These are phyloP conservation scores for Loxodonta africana DNA, from an alignment of 2,113 vertebrate genomes.

Conservation along the genomic window DNA sequence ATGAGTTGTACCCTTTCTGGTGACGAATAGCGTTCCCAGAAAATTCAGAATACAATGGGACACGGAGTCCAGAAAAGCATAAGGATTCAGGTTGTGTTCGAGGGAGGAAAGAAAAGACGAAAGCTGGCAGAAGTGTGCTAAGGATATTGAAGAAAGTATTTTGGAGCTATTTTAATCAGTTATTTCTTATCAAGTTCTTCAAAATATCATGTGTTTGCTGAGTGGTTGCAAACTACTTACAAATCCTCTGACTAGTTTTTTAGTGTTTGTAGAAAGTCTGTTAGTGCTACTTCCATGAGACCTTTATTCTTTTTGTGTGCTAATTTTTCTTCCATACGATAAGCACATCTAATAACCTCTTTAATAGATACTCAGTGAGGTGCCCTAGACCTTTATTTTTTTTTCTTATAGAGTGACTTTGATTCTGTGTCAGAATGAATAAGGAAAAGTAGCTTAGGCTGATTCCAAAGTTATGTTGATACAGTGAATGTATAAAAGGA, in stretches of 20 bases:
- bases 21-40: not conserved
- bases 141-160: not conserved
- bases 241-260: not conserved
- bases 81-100: not conserved
- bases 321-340: not conserved
- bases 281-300: not conserved
- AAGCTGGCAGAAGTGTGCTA: not conserved
- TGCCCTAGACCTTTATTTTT: not conserved
- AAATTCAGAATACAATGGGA: not conserved
- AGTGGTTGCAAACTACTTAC: constrained; percentile 14
- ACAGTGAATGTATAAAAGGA: not conserved
- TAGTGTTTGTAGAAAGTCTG: not conserved
- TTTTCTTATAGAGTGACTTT: not conserved
- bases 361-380: not conserved
- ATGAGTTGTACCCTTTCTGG: not conserved
- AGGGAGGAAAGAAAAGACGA: not conserved
- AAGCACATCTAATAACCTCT: not conserved
- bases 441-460: constrained; percentile 38
- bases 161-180: not conserved
- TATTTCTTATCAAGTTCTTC: not conserved
- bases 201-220: not conserved
- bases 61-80: constrained; percentile 8
- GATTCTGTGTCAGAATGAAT: not conserved
- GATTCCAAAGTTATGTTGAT: not conserved
- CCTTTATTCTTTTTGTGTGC: not conserved